Base-by-base conservation (phyloP, 2,888 invertebrate species). In the Synanthedon vespiformis region DNA sequence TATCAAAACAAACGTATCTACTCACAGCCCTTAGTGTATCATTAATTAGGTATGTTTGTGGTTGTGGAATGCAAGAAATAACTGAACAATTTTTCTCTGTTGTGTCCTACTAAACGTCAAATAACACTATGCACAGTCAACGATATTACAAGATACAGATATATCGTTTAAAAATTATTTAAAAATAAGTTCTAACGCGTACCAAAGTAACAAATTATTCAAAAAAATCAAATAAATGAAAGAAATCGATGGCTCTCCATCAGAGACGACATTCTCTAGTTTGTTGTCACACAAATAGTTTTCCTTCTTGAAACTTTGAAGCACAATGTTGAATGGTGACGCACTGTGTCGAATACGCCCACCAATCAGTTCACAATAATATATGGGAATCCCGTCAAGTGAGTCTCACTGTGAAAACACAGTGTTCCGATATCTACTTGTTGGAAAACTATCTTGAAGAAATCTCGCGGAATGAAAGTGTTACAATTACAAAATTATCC, bases 181-280 rank as follows among this genome's bases (percentile, higher is more conserved):
- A 44, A 16, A 48, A 56, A 54, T 55, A 58, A 49, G 53, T 60
- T 55, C 52, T 54, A 55, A 52, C 51, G 53, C 61, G 58, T 22
- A 57, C 57, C 71, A 72, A 73, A 66, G 55, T 72, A 76, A 77
- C 61, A 72, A 74, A 74, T 67, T 64, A 58, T 61, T 67, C 68
- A 69, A 81, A 48, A 77, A 34, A 34, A 34, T 34, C 34, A 34
- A 34, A 34, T 34, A 34, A 34, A 78, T 65, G 68, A 78, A 72
- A 70, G 67, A 68, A 76, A 78, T 80, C 77, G 77, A 80, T 74
- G 74, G 62, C 65, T 69, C 66, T 68, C 67, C 65, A 64, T 63
- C 65, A 64, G 62, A 71, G 69, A 69, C 70, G 67, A 74, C 70
- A 74, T 70, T 64, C 59, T 64, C 56, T 65, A 64, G 67, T 70